Percentiles rank a stretch among this genome's conserved stretches.
These are phyloP conservation scores for Thripadectes ignobilis DNA, from an alignment of 2,797 vertebrate genomes.

Conservation along the genomic window DNA sequence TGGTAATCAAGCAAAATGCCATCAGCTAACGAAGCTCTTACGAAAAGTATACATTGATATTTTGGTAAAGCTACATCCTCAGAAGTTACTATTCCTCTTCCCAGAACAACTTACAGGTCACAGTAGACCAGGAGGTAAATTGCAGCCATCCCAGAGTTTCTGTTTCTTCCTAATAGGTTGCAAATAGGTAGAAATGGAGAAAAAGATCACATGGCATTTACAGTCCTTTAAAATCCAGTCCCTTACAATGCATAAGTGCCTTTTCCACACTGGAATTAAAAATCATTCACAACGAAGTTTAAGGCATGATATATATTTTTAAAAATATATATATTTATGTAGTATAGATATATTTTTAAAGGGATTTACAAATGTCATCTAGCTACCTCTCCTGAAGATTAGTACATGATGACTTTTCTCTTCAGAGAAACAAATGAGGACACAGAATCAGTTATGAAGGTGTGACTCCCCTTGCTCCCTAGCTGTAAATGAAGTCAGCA, in stretches of 20 bases:
- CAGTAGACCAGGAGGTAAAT: not conserved
- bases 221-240: not conserved
- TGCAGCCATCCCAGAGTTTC: not conserved
- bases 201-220: not conserved
- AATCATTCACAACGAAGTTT: not conserved
- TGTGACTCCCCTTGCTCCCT: not conserved
- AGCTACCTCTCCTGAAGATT: not conserved
- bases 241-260: not conserved
- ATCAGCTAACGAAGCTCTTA: not conserved
- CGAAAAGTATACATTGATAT: not conserved
- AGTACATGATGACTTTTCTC: not conserved
- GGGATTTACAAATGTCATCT: not conserved
- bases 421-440: slow-evolving; percentile 38
- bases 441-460: not conserved
- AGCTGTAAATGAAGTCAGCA: slow-evolving; percentile 30
- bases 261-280: not conserved
- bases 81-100: not conserved
- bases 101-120: not conserved
- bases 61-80: not conserved
- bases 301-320: not conserved
- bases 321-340: not conserved
- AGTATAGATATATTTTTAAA: not conserved
- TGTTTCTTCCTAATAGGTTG: not conserved
- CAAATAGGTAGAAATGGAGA: not conserved
- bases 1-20: slow-evolving; percentile 15